Evolutionary conservation across 2,113 vertebrate species (phyloP).

Genomic region (Dicentrarchus labrax): DNA sequence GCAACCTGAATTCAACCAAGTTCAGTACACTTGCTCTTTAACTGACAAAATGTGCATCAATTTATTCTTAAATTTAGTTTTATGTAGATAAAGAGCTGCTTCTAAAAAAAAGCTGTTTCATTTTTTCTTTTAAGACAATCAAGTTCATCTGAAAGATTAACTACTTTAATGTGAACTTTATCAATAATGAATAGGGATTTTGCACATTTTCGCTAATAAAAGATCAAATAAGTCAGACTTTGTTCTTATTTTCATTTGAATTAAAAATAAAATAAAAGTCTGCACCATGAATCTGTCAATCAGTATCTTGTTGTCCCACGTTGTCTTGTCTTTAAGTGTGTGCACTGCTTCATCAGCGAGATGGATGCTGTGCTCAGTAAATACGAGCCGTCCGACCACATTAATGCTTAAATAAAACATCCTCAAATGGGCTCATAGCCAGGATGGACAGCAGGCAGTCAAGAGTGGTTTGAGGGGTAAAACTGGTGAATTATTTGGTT

Average conservation of each 20-base stretch:
- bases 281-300: neutral
- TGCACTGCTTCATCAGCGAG: neutral
- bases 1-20: neutral
- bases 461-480: neutral
- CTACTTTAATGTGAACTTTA: neutral
- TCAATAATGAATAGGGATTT: neutral
- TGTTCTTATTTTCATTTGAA: slow-evolving; percentile 6
- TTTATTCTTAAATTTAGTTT: neutral
- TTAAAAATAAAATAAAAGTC: neutral
- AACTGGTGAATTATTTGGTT: neutral
- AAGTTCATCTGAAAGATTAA: neutral
- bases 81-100: neutral
- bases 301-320: neutral
- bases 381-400: neutral
- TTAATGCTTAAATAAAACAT: neutral
- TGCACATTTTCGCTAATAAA: neutral
- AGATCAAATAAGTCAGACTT: neutral
- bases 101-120: neutral
- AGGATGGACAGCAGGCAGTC: neutral
- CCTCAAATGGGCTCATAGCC: neutral
- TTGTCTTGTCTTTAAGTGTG: neutral
- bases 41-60: neutral
- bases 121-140: neutral
- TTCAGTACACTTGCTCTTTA: neutral
- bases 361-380: neutral